A percentile compares a stretch with the other conserved stretches of the same genome.
Evolutionary conservation across 2,888 invertebrate genomes (phyloP).

Genomic region (Rotaria macrura): DNA sequence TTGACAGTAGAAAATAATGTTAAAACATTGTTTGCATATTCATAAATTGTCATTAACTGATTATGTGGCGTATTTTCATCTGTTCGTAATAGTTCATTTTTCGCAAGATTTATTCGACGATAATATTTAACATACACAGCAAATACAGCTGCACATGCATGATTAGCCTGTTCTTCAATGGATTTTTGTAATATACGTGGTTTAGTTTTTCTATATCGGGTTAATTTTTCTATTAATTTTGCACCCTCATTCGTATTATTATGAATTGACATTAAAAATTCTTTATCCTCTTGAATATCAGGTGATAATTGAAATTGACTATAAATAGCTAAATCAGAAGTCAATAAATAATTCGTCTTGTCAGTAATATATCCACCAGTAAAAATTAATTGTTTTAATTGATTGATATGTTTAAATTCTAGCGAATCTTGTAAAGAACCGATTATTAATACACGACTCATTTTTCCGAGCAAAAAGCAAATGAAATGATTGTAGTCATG

Average conservation of each 20-base stretch:
- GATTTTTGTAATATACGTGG: not conserved
- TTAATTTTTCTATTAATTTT: not conserved
- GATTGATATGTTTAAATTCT: not conserved
- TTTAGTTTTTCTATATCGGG: not conserved
- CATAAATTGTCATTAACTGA: not conserved
- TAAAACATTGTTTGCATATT: not conserved
- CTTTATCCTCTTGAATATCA: not conserved
- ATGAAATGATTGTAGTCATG: not conserved
- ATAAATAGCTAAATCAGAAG: not conserved
- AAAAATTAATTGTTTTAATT: not conserved
- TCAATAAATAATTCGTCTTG: not conserved
- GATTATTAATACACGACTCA: not conserved
- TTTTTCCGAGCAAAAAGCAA: not conserved
- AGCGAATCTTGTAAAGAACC: not conserved
- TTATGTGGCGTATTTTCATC: not conserved
- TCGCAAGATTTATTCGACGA: not conserved
- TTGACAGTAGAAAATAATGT: not conserved
- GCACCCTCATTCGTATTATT: not conserved
- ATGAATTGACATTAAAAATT: constrained; percentile 2
- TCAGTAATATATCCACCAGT: not conserved
- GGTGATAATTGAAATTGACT: not conserved
- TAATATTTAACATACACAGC: not conserved
- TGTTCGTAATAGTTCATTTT: not conserved
- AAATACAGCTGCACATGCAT: not conserved
- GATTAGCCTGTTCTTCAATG: not conserved